Percentiles rank a stretch among this genome's conserved stretches.
phyloP scores from a whole-genome alignment of 2,797 vertebrate genomes.

The Merluccius polli region DNA sequence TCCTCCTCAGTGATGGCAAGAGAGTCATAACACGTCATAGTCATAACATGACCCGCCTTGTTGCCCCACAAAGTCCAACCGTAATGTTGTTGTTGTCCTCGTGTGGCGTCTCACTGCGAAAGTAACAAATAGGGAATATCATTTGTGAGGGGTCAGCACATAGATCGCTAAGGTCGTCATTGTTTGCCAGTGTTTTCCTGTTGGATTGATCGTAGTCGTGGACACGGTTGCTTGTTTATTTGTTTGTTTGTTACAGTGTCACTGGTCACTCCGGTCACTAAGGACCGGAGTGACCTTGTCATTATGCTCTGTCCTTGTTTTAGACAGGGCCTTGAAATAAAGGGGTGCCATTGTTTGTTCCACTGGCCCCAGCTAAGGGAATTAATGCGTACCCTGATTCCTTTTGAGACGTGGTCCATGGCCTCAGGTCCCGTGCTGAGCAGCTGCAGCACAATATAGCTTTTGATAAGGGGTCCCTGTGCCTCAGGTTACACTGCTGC shows the following conservation, averaged over 20 bases:
- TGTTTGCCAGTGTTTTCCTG: background rate
- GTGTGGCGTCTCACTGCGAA: constrained; percentile 1
- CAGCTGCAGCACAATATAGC: constrained; percentile 46
- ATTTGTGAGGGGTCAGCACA: background rate
- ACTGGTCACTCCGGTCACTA: background rate
- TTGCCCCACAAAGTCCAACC: background rate
- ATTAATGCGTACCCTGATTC: constrained; percentile 27
- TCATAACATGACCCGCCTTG: background rate
- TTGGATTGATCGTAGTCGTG: background rate
- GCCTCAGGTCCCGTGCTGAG: constrained; percentile 25
- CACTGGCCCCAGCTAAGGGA: background rate
- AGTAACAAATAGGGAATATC: background rate
- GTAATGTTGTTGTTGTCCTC: background rate
- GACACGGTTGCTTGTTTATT: background rate
- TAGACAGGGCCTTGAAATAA: too few relatives aligned
- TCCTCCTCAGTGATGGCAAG: constrained; percentile 9
- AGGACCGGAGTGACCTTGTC: too few relatives aligned
- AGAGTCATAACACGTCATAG: background rate
- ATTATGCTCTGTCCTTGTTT: background rate
- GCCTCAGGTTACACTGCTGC: constrained; percentile 32
- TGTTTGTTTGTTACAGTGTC: background rate
- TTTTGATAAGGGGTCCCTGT: constrained; percentile 39
- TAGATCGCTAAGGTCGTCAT: background rate
- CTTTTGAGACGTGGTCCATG: constrained; percentile 21
- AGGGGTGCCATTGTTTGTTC: constrained; percentile 8